Conservation (phyloP, 2,113 vertebrate species). For the Actenoides hombroni region DNA sequence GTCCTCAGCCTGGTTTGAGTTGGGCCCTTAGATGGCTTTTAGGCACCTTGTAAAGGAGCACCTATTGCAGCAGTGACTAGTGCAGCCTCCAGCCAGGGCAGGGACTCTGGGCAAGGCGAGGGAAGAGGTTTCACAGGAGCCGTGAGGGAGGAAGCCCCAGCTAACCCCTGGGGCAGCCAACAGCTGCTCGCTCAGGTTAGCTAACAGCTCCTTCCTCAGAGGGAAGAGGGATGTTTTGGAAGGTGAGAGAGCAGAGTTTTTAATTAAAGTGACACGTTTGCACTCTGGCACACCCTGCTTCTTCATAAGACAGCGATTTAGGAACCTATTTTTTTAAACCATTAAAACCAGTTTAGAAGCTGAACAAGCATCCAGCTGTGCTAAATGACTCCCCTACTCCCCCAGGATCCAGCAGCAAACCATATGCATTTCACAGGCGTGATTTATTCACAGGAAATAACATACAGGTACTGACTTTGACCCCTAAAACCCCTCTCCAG, state of each 20-base stretch:
- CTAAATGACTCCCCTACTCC: constrained; percentile 20
- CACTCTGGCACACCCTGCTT: rapidly evolving
- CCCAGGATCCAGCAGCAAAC: constrained; percentile 30
- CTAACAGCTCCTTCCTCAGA: background rate
- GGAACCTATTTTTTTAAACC: background rate
- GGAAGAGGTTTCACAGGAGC: constrained; percentile 11
- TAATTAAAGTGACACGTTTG: background rate
- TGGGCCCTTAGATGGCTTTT: rapidly evolving
- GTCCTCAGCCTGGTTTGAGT: background rate
- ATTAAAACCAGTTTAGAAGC: background rate
- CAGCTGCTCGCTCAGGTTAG: background rate
- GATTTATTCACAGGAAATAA: constrained; percentile 32
- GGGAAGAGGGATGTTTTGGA: background rate
- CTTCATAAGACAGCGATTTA: background rate
- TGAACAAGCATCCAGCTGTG: constrained; percentile 29
- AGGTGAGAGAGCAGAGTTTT: background rate
- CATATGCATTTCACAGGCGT: background rate
- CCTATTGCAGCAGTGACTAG: background rate
- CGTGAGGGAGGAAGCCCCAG: background rate
- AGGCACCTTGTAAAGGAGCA: background rate
- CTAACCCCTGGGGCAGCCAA: background rate
- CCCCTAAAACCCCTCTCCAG: background rate
- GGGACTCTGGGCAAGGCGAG: background rate
- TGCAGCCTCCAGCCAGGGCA: rapidly evolving
- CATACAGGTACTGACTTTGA: constrained; percentile 45